phyloP scores from a whole-genome alignment of 2,113 vertebrate genomes.

The Strix aluco region DNA sequence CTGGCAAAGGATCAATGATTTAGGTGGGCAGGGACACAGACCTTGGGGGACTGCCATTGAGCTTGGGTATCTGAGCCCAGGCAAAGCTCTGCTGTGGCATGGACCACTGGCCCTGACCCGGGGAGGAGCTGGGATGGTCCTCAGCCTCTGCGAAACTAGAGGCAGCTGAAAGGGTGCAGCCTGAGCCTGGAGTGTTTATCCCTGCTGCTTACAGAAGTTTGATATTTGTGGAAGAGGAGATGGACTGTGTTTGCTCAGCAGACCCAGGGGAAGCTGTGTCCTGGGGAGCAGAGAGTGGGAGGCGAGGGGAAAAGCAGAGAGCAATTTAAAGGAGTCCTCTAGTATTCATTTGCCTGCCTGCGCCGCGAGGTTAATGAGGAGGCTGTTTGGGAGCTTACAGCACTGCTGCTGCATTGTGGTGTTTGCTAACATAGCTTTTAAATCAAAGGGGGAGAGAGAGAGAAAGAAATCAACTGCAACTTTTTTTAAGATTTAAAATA shows the following conservation, averaged over 20 bases:
- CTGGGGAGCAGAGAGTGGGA: neutral
- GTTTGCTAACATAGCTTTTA: neutral
- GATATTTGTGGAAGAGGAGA: neutral
- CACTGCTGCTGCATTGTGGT: neutral
- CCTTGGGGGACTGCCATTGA: rapidly evolving
- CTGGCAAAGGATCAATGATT: neutral
- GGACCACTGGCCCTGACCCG: neutral
- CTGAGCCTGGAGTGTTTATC: neutral
- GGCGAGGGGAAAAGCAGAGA: neutral
- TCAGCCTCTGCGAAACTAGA: neutral
- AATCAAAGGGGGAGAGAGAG: neutral
- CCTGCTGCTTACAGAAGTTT: neutral
- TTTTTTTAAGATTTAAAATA: neutral
- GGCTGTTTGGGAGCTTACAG: neutral
- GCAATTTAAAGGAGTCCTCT: neutral
- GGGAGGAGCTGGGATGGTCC: neutral
- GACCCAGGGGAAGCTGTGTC: neutral
- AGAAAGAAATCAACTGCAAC: neutral
- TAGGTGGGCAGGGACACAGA: neutral
- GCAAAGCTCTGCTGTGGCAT: neutral
- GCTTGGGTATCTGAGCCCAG: neutral
- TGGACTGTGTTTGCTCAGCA: neutral
- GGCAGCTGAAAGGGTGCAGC: neutral
- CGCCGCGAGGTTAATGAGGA: neutral
- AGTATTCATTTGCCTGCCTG: neutral